Evolutionary conservation across 2,113 vertebrate species (phyloP).

Genomic region (Arenaria interpres): DNA sequence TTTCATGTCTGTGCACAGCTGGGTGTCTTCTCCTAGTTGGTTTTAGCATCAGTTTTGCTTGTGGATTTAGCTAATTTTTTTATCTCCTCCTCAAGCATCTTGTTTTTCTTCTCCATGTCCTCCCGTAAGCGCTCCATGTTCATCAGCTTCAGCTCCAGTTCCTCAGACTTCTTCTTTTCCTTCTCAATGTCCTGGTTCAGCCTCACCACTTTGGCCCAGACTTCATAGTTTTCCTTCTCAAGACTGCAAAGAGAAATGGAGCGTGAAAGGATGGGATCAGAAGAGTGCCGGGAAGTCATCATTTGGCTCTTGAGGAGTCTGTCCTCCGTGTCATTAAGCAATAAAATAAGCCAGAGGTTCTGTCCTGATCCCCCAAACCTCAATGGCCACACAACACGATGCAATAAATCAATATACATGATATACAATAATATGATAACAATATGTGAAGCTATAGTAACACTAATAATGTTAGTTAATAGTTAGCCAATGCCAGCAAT

Average conservation of each 20-base stretch:
- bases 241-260: constrained; percentile 74
- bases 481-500: neutral
- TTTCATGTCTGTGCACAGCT: neutral
- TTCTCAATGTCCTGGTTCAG: constrained; percentile 81
- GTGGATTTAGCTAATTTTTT: constrained; percentile 68
- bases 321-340: neutral
- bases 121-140: constrained; percentile 71
- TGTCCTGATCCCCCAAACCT: neutral
- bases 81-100: constrained; percentile 80
- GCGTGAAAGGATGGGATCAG: neutral
- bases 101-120: constrained; percentile 80
- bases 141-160: constrained; percentile 80
- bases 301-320: neutral
- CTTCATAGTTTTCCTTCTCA: constrained; percentile 85
- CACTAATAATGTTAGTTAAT: no score
- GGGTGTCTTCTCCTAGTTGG: neutral
- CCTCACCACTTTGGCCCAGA: constrained; percentile 82
- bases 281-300: neutral
- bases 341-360: neutral
- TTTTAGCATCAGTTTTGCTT: neutral
- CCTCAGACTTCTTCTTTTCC: constrained; percentile 73
- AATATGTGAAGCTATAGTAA: neutral
- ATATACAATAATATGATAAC: neutral
- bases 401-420: neutral
- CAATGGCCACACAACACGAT: neutral